Percentiles rank a stretch among this genome's conserved stretches.
These are phyloP conservation scores for Orthosia incerta DNA, from an alignment of 2,888 invertebrate species.

Conservation along the genomic window DNA sequence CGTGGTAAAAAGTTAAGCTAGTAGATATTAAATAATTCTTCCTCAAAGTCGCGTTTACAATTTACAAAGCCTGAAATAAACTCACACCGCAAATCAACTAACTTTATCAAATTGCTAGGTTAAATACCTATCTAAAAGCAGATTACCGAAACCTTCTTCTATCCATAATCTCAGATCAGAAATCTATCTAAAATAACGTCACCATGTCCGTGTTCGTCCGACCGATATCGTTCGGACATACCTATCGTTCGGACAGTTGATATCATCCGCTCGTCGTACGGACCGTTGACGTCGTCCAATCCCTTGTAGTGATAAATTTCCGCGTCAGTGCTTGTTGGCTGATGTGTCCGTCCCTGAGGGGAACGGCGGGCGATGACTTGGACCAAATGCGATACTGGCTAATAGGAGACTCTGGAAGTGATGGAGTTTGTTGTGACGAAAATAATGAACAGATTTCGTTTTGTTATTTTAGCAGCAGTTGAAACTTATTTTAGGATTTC, in stretches of 20 bases:
- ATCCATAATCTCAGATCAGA: constrained; percentile 35
- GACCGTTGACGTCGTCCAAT: constrained; percentile 38
- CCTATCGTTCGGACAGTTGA: constrained; percentile 18
- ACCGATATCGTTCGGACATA: constrained; percentile 25
- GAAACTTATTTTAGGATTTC: neutral
- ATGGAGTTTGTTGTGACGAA: neutral
- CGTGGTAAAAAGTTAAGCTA: neutral
- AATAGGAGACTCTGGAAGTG: neutral
- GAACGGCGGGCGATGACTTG: constrained; percentile 35
- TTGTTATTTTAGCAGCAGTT: neutral
- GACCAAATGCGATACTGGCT: constrained; percentile 29
- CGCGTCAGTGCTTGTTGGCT: constrained; percentile 43
- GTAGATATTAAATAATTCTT: neutral
- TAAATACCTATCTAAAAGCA: neutral
- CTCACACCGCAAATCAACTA: constrained; percentile 6
- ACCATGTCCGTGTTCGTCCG: constrained; percentile 36
- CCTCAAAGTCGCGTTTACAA: neutral
- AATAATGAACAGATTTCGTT: neutral
- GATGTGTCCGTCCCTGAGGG: constrained; percentile 33
- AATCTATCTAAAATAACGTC: constrained; percentile 36
- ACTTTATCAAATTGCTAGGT: neutral
- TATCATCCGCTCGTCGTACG: constrained; percentile 27
- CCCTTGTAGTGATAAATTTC: constrained; percentile 56
- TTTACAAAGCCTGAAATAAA: neutral
- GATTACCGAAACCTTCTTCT: constrained; percentile 8